Evolutionary conservation across 2,113 vertebrate genomes (phyloP), one percentile per base, ranked within the genome.

Genomic region (Perca schrenkii): DNA sequence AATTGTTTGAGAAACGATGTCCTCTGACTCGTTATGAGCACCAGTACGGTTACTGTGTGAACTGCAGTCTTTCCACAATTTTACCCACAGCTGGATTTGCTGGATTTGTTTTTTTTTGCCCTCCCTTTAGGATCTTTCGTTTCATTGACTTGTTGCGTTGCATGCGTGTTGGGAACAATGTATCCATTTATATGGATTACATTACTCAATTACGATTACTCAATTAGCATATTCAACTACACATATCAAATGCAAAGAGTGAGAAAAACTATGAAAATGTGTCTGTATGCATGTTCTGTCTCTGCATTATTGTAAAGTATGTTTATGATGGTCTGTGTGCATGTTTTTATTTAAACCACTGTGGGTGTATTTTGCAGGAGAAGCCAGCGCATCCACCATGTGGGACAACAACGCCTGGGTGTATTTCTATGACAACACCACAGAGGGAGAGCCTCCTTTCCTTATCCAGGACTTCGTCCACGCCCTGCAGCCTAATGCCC

Each of bases 311-410:
- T 82, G 21, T 68, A 34, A 40, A 40, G 40, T 40, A 11, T 46
- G 19, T 73, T 64, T 73, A 21, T 53, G 47, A 25, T 12, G 28
- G 22, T 69, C 49, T 53, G 40, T 28, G 58, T 52, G n/a, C 34
- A 14, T 79, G 14, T 43, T 82, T 84, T 19, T 56, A 40, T 62
- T 47, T 73, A 2, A 77, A 77, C 36, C 12, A 7, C 31, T 13
- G 72, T 83, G 82, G 65, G 17, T 82, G 74, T 78, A 36, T 83
- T 74, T 75, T 61, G 58, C 88, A 99, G 98, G 98, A 62, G 98
- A 99, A 91, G 98, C 98, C 91, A 99, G 98, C 0, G 98, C 98
- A n/a, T 99, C 98, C 3, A 99, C 98, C 0, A 98, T 99, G 98
- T 99, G 98, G 98, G 98, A 99, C 83, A 99, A 99, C 95, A 98